Percentiles rank a stretch among this genome's conserved stretches.
phyloP scores from a whole-genome alignment of 30 jellyfish, hydroid and myxozoan species.

The Aurelia coerulea region DNA sequence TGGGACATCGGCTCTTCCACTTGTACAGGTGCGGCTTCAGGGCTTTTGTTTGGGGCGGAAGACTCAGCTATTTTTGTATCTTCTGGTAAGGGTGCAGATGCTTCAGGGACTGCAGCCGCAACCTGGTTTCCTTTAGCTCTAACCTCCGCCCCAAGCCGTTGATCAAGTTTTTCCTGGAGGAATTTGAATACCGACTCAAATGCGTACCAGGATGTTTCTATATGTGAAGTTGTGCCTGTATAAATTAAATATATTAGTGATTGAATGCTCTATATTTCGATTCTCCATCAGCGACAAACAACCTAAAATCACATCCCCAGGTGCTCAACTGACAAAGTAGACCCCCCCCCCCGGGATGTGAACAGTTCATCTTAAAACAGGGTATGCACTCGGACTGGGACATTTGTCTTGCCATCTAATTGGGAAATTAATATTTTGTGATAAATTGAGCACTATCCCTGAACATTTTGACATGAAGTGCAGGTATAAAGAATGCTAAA shows the following conservation, averaged over 20 bases:
- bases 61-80: neutral
- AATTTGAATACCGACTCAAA: slow-evolving; percentile 81
- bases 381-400: too few species aligned
- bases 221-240: slow-evolving; percentile 79
- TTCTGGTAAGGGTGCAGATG: neutral
- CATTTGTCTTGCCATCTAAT: too few species aligned
- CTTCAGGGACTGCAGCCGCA: neutral
- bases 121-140: neutral
- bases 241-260: neutral
- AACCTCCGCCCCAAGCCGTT: slow-evolving; percentile 7
- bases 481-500: too few species aligned
- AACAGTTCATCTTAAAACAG: too few species aligned
- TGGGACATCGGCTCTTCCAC: slow-evolving; percentile 9
- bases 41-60: neutral
- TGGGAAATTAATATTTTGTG: too few species aligned
- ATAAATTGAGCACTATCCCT: too few species aligned
- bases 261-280: too few species aligned
- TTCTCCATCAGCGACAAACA: neutral
- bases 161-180: slow-evolving; percentile 51
- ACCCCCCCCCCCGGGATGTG: too few species aligned
- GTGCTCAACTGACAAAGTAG: neutral
- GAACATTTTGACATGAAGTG: too few species aligned
- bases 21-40: neutral
- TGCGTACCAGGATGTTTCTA: slow-evolving; percentile 91
- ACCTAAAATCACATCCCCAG: neutral